A percentile compares a stretch with the other conserved stretches of the same genome.
These are phyloP conservation scores for Plutella xylostella DNA, from an alignment of 2,888 invertebrate genomes.

Conservation along the genomic window DNA sequence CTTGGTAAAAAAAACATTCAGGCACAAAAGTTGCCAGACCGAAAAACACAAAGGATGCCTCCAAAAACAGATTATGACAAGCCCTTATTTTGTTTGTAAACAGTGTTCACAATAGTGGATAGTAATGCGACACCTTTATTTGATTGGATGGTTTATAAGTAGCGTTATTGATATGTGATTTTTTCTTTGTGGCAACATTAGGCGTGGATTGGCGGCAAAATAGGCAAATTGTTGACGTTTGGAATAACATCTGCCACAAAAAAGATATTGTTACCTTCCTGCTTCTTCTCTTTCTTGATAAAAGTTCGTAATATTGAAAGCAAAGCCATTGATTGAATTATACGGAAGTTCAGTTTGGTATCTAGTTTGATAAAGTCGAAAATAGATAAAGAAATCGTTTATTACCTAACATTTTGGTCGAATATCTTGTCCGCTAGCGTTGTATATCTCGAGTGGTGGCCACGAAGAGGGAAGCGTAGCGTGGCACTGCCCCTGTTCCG, in stretches of 20 bases:
- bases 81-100: conserved; percentile 69
- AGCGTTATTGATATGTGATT: conserved; percentile 51
- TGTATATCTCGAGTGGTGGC: no score
- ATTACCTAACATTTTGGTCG: no score
- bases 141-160: conserved; percentile 52
- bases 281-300: no score
- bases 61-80: conserved; percentile 67
- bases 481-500: no score
- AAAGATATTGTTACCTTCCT: background rate
- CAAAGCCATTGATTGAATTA: no score
- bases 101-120: conserved; percentile 45
- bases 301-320: no score
- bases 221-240: conserved; percentile 63
- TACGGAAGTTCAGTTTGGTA: no score
- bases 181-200: conserved; percentile 41
- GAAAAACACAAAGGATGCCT: conserved; percentile 57
- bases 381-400: no score
- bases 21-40: conserved; percentile 49
- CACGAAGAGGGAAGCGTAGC: no score
- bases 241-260: conserved; percentile 39
- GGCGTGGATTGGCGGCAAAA: conserved; percentile 42
- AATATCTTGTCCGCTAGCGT: no score
- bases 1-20: background rate
- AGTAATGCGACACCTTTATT: conserved; percentile 64
- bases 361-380: no score